Evolutionary conservation across 2,113 vertebrate genomes (phyloP).

Genomic region (human (Homo sapiens)): GRCh38 chr15:37189001-37189500

Average conservation of each 20-base stretch:
- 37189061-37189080: neutral
- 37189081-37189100: neutral
- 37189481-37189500: neutral
- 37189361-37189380: neutral
- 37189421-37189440: neutral
- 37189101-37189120: neutral
- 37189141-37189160: neutral
- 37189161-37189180: neutral
- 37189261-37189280: neutral
- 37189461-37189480: neutral
- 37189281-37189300: neutral
- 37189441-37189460: neutral
- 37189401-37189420: neutral
- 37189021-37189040: neutral
- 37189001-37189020: neutral
- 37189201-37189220: neutral
- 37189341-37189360: neutral
- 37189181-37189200: neutral
- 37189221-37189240: neutral
- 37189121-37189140: neutral
- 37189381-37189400: neutral
- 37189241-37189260: neutral
- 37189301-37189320: neutral
- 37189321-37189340: neutral
- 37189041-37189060: neutral